Evolutionary conservation across 2,888 invertebrate species (phyloP).

Genomic region (Nomada ruficornis): DNA sequence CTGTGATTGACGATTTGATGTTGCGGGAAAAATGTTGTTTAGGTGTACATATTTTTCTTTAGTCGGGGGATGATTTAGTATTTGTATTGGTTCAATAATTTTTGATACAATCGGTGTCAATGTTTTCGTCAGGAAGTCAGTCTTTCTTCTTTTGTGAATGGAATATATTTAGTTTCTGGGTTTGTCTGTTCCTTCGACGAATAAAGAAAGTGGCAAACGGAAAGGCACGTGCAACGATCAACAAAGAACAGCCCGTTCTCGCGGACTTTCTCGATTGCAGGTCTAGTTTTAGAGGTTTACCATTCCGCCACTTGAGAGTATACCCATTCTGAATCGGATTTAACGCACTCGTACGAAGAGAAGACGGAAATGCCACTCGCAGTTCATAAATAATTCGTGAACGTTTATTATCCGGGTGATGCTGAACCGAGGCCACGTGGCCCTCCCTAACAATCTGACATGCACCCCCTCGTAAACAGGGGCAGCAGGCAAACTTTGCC

Average conservation of each 20-base stretch:
- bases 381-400: constrained; percentile 68
- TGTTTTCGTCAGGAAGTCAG: too few species aligned
- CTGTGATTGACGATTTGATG: too few species aligned
- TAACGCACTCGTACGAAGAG: constrained; percentile 29
- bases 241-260: constrained; percentile 24
- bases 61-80: too few species aligned
- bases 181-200: neutral
- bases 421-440: constrained; percentile 53
- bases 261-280: constrained; percentile 41
- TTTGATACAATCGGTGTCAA: too few species aligned
- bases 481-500: neutral
- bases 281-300: constrained; percentile 57
- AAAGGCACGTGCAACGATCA: constrained; percentile 16
- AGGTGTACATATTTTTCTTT: too few species aligned
- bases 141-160: neutral
- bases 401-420: constrained; percentile 66
- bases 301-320: constrained; percentile 61
- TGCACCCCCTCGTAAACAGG: neutral
- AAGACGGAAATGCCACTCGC: constrained; percentile 68
- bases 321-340: constrained; percentile 45
- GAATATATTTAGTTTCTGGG: constrained; percentile 1
- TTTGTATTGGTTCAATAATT: too few species aligned
- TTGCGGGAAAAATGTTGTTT: too few species aligned
- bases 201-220: constrained; percentile 30
- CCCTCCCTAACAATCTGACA: constrained; percentile 1